phyloP scores from a whole-genome alignment of 2,797 vertebrate genomes.

The Rhodeus uyekii region DNA sequence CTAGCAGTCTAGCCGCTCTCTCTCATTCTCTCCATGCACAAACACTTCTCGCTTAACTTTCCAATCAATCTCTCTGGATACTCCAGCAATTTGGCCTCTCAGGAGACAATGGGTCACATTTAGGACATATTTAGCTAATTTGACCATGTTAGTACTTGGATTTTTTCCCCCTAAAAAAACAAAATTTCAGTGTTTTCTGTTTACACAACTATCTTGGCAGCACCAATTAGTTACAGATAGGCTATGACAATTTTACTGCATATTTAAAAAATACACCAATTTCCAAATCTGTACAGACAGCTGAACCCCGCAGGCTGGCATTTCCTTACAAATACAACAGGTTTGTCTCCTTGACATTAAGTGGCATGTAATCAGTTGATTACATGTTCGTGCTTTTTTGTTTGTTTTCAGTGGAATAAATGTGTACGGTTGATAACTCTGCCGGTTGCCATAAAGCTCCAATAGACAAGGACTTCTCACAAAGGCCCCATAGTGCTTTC shows the following conservation, averaged over 20 bases:
- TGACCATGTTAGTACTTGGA: conserved; percentile 4
- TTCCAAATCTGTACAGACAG: neutral
- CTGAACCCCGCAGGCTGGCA: conserved; percentile 1
- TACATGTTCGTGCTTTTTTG: conserved; percentile 45
- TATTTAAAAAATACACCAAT: conserved; percentile 8
- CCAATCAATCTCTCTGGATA: conserved; percentile 37
- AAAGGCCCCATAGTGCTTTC: conserved; percentile 73
- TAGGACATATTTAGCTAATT: conserved; percentile 27
- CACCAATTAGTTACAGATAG: conserved; percentile 27
- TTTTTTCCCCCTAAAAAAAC: neutral
- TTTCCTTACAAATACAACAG: conserved; percentile 22
- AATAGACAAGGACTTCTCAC: conserved; percentile 72
- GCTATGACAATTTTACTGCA: conserved; percentile 13
- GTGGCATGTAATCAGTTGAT: conserved; percentile 34
- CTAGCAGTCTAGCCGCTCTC: conserved; percentile 45
- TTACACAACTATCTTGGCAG: conserved; percentile 10
- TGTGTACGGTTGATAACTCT: conserved; percentile 66
- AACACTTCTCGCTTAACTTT: conserved; percentile 36
- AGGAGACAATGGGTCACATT: conserved; percentile 1
- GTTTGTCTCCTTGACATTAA: conserved; percentile 16
- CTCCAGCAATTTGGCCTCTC: conserved; percentile 12
- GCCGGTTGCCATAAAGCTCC: conserved; percentile 71
- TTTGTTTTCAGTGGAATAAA: conserved; percentile 40
- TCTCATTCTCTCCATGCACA: conserved; percentile 26
- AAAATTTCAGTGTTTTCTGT: neutral